These are phyloP conservation scores for Auanema freiburgensis DNA, from an alignment of 2,888 invertebrate species.

Conservation along the genomic window DNA sequence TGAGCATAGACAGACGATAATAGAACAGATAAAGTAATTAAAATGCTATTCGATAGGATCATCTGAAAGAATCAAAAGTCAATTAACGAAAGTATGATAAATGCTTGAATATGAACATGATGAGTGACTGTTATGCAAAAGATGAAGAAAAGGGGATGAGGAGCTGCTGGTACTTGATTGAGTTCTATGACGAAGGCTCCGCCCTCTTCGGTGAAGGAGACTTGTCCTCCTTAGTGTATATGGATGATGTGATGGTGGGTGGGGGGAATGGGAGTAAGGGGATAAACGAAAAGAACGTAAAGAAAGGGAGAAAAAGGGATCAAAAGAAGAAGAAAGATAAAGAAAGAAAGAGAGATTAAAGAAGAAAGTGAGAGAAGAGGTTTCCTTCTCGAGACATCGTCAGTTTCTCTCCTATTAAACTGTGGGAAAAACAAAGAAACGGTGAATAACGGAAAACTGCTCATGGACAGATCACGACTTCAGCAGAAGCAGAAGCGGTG, in stretches of 20 bases:
- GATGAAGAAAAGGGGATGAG: too few species aligned
- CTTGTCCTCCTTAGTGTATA: too few species aligned
- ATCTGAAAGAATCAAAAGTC: not conserved
- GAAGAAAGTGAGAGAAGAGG: not conserved
- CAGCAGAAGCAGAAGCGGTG: too few species aligned
- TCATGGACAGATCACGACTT: too few species aligned
- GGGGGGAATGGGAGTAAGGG: not conserved
- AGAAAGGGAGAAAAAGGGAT: not conserved
- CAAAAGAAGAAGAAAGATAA: not conserved
- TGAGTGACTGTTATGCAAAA: too few species aligned
- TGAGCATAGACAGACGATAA: constrained; percentile 19
- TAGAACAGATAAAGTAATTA: constrained; percentile 1
- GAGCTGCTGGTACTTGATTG: too few species aligned
- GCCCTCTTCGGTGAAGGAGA: too few species aligned
- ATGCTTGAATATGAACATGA: too few species aligned
- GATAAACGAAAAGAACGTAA: not conserved
- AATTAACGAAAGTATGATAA: too few species aligned
- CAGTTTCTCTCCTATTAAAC: constrained; percentile 3
- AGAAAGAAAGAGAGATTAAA: not conserved
- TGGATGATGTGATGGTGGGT: too few species aligned
- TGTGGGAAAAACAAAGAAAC: constrained; percentile 1
- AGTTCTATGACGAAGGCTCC: too few species aligned
- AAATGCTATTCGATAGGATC: not conserved
- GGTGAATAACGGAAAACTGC: too few species aligned
- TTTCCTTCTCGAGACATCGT: not conserved